phyloP scores from a whole-genome alignment of 1,140 invertebrate genomes.

The Drosophila nasuta region DNA sequence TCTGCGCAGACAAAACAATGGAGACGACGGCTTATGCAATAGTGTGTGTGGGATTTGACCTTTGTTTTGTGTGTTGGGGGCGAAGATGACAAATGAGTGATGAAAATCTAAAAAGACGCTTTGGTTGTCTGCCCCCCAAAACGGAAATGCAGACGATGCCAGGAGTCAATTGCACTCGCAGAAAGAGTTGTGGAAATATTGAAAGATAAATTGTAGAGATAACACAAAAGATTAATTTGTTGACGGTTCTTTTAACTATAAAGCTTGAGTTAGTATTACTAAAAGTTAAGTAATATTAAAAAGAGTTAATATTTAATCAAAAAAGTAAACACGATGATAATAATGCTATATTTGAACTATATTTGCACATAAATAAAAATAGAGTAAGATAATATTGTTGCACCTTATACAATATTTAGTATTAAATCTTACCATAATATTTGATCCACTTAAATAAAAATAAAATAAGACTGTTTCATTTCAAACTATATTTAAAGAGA shows the following conservation, averaged over 20 bases:
- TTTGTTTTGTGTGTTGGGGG: constrained; percentile 39
- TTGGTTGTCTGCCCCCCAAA: constrained; percentile 26
- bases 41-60: constrained; percentile 67
- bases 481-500: too few relatives aligned
- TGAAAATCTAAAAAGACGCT: constrained; percentile 62
- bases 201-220: not conserved
- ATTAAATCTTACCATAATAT: too few relatives aligned
- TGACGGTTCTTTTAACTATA: not conserved
- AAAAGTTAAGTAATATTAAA: too few relatives aligned
- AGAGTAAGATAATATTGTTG: too few relatives aligned
- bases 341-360: too few relatives aligned
- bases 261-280: too few relatives aligned
- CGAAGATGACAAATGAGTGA: constrained; percentile 74
- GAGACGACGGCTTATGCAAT: constrained; percentile 60
- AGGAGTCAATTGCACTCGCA: constrained; percentile 4
- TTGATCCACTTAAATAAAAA: too few relatives aligned
- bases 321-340: not conserved
- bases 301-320: too few relatives aligned
- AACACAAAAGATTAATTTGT: not conserved
- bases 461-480: too few relatives aligned
- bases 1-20: constrained; percentile 48
- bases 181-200: not conserved
- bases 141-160: constrained; percentile 43
- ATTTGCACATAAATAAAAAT: too few relatives aligned
- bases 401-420: too few relatives aligned